A percentile compares a stretch with the other conserved stretches of the same genome.
Conservation (phyloP, 1,140 invertebrate species). For the Acromyrmex charruanus region DNA sequence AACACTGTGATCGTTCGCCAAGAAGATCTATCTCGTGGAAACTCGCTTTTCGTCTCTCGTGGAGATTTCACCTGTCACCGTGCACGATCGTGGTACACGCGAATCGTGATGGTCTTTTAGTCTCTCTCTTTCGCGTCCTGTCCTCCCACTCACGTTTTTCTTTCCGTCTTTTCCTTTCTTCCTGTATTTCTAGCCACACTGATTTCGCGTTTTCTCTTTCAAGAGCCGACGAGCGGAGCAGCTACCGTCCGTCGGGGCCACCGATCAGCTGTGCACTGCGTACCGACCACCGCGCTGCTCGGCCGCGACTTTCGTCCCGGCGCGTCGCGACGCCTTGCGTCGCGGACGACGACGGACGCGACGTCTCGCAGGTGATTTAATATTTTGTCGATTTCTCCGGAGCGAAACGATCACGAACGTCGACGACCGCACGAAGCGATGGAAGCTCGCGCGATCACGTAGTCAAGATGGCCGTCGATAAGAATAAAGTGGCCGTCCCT, state of each 20-base stretch:
- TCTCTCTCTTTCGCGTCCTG: background rate
- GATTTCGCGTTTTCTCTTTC: constrained; percentile 19
- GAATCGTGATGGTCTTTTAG: background rate
- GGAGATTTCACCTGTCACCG: constrained; percentile 45
- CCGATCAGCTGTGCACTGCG: constrained; percentile 82
- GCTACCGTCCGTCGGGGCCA: constrained; percentile 74
- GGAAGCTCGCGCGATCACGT: constrained; percentile 52
- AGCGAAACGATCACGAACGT: background rate
- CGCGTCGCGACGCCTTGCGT: background rate
- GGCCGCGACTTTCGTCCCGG: constrained; percentile 15
- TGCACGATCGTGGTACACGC: constrained; percentile 22
- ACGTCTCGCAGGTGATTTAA: background rate
- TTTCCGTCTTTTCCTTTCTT: background rate
- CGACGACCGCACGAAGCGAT: background rate
- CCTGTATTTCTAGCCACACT: background rate
- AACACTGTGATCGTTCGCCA: background rate
- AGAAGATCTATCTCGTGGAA: background rate
- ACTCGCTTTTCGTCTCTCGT: background rate
- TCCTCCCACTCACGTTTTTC: background rate
- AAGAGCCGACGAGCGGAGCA: constrained; percentile 66
- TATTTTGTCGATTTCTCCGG: constrained; percentile 1
- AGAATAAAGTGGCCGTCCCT: constrained; percentile 64
- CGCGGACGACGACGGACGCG: background rate
- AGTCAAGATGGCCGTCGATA: constrained; percentile 76
- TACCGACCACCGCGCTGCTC: constrained; percentile 55